Conservation (phyloP, 2,888 invertebrate species). For the Hybos culiciformis region DNA sequence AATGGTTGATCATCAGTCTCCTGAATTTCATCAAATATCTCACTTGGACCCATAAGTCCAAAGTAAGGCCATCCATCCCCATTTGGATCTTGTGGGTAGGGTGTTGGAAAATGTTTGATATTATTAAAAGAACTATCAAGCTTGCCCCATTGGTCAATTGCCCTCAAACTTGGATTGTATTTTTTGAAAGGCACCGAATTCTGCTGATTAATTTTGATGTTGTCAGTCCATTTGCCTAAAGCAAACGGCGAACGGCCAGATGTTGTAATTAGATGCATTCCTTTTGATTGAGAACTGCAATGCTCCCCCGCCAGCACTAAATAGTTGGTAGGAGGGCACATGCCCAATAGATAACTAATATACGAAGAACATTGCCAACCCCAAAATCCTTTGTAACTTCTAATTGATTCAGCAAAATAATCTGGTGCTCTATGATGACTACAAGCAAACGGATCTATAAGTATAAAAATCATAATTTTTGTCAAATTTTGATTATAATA, state of each 20-base stretch:
- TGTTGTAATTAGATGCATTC: conserved; percentile 44
- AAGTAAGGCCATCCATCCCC: conserved; percentile 29
- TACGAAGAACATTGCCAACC: conserved; percentile 49
- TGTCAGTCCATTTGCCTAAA: conserved; percentile 41
- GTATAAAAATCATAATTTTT: neutral
- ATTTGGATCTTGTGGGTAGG: conserved; percentile 21
- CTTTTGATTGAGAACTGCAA: conserved; percentile 29
- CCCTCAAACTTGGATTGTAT: conserved; percentile 22
- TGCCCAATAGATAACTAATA: conserved; percentile 41
- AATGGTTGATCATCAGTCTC: conserved; percentile 17
- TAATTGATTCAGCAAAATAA: conserved; percentile 52
- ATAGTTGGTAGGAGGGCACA: conserved; percentile 41
- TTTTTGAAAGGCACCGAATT: conserved; percentile 5
- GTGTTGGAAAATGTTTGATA: conserved; percentile 18
- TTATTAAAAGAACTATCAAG: conserved; percentile 30
- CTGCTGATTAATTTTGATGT: neutral
- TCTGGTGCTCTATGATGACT: conserved; percentile 48
- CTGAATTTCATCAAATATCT: conserved; percentile 15
- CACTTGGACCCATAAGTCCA: conserved; percentile 16
- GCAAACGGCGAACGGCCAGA: conserved; percentile 43
- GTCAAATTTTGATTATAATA: neutral
- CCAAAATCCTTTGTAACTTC: conserved; percentile 47
- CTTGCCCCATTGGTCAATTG: conserved; percentile 33
- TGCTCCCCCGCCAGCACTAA: conserved; percentile 39
- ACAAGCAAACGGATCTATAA: conserved; percentile 44